Base-by-base conservation (phyloP, 2,113 vertebrate species). In the Rynchops niger region DNA sequence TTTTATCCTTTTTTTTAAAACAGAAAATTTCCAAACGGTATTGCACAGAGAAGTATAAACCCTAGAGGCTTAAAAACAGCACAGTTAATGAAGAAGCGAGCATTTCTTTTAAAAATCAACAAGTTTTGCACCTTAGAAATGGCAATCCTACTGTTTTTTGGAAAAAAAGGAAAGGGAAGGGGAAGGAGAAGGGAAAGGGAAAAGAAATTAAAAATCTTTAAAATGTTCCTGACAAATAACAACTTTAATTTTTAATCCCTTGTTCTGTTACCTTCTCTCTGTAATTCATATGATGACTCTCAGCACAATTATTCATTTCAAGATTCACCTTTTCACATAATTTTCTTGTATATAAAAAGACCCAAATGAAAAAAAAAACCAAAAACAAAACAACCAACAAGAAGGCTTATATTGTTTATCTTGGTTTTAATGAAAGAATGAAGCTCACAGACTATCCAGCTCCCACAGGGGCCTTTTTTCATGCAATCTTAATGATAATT, bases 401-500 rank as follows among this genome's bases (percentile, higher is more conserved):
- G 32, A 38, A 11, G 11, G 12, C 34, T 62, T 70, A 21, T 59
- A 59, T 50, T 94, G 26, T 88, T 95, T 86, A 36, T 65, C 66
- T 93, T 91, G 32, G n/a, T 82, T 82, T 82, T 89, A 93, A 96
- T 79, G 78, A 90, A 93, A 90, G 82, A 94, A 90, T 0, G 3
- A 93, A 89, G 23, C 73, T 90, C 93, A 82, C 45, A 92, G 88
- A 62, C 88, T 62, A 76, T 36, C 52, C 59, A 90, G 20, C n/a
- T 96, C 95, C 90, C 95, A 97, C 43, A 86, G 87, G 95, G 61
- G 15, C 21, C 66, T 72, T 87, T 67, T 95, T 95, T 96, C 74
- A 91, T 94, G 74, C 88, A 87, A 6, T 86, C 88, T 95, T 96
- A 96, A 86, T 96, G 96, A 96, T 97, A 97, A 98, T 98, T 97